phyloP scores from a whole-genome alignment of 2,797 vertebrate genomes.

The Trachurus trachurus region DNA sequence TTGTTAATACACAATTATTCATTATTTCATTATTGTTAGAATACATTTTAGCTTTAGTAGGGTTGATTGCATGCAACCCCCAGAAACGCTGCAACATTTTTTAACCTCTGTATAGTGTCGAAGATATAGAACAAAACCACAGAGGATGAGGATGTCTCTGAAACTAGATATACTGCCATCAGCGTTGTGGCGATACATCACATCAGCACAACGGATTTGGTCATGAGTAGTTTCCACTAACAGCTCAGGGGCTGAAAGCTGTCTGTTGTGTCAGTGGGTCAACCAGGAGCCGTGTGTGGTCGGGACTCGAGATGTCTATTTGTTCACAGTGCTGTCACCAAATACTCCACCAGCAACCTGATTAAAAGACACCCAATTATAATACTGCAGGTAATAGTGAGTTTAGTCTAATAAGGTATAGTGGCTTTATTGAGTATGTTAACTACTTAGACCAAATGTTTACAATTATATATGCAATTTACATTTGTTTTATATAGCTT shows the following conservation, averaged over 20 bases:
- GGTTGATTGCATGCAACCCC: not conserved
- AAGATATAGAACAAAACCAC: conserved; percentile 17
- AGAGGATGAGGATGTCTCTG: conserved; percentile 35
- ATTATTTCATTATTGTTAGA: not conserved
- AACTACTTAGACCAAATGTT: not conserved
- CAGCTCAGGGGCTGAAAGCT: conserved; percentile 50
- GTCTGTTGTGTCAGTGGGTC: conserved; percentile 53
- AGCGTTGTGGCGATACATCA: conserved; percentile 35
- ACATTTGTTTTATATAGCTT: not conserved
- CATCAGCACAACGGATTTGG: conserved; percentile 54
- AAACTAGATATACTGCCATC: conserved; percentile 66
- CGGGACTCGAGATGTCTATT: conserved; percentile 19
- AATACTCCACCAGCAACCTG: conserved; percentile 35
- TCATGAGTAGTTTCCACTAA: conserved; percentile 64
- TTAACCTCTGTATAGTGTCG: not conserved
- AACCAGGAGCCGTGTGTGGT: conserved; percentile 45
- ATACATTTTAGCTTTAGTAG: not conserved
- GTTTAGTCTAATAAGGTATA: not conserved
- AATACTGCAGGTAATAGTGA: conserved; percentile 9
- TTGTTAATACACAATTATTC: not conserved
- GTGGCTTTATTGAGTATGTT: not conserved
- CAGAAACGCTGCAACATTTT: conserved; percentile 1
- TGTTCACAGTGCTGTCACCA: conserved; percentile 49
- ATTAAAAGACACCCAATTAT: conserved; percentile 53
- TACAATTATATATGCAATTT: not conserved